Base-by-base conservation (phyloP, 2,888 invertebrate species). In the Anoplius nigerrimus region DNA sequence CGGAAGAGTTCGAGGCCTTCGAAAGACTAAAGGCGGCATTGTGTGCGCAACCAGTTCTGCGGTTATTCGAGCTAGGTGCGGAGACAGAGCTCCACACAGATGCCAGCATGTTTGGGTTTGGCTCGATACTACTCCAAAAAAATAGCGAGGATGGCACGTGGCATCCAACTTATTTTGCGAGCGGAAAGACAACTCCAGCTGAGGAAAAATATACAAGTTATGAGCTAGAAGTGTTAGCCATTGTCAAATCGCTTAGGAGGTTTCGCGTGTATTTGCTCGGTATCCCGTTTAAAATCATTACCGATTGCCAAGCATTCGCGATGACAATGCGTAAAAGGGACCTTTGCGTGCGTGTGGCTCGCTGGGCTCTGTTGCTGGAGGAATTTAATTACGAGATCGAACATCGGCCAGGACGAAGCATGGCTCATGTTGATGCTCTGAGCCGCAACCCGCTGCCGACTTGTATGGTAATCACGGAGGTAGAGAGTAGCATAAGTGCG, bases 341-440 rank as follows among this genome's bases (percentile, higher is more conserved):
- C 8, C 18, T 59, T 0, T 59, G 58, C 21, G 42, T 46, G 16
- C 20, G 59, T 0, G 43, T 65, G 1, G 42, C 45, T 2, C 27
- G 27, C 11, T 64, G 54, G 46, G 46, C 64, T 8, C 15, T 65
- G 5, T 4, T 51, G 15, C 56, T 57, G 3, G 56, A 63, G 22
- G 42, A 63, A 4, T 57, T 51, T 13, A 6, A 43, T 1, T 53
- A 48, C 13, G 16, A 21, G n/a, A 43, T 55, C 2, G 56, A 51
- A 13, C 56, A 66, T 22, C 59, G 56, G 4, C 24, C 60, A 2
- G 55, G 46, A 24, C 60, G 27, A 8, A 61, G 51, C 21, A 66
- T 56, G 54, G 6, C 21, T 13, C 61, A 66, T n/a, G 60, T 66
- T 11, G 43, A 61, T 24, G 53, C 59, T 1, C 24, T 64, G 13